Base-by-base conservation (phyloP, 2,888 invertebrate species). In the Amblyjoppa proteus region DNA sequence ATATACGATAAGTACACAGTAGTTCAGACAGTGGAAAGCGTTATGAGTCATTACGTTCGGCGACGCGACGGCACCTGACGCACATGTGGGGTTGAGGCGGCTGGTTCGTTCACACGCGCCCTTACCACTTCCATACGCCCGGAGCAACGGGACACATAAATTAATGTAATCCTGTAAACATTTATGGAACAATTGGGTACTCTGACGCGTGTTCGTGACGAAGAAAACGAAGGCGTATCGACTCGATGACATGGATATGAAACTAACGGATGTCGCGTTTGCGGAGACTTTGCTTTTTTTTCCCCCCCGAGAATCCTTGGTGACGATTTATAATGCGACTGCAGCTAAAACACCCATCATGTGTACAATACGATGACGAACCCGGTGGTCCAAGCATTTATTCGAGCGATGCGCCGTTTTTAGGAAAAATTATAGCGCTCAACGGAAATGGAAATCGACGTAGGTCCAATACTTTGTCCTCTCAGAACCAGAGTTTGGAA, bases 81-180 rank as follows among this genome's bases (percentile, higher is more conserved):
- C 45, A 16, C 41, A 70, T 68, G 71, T 45, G 79, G 70, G 38
- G 58, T 41, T 81, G 56, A 31, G 31, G 28, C 73, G 69, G 56
- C 68, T 53, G 66, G 81, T 84, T 87, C 85, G 87, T 88, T 90
- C 90, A 86, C 88, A 88, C 87, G 86, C 41, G 38, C 64, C 64
- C 38, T 34, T 41, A 11, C 9, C 41, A 41, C 28, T 41, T 61
- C 25, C 25, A 20, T 74, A 38, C 69, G 38, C 31, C 28, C 53
- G 31, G 68, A 34, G 34, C 25, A 45, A 45, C 25, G 25, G 38
- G 88, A 1, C 28, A 13, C 61, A 81, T 80, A 88, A 89, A 90
- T 91, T 89, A 92, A 90, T 90, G 90, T 90, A 91, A 90, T 90
- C 88, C 85, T 87, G 91, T 92, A 92, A 92, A 92, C 91, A 90